These are phyloP conservation scores for Pimpla rufipes DNA, from an alignment of 2,888 invertebrate species.

Conservation along the genomic window DNA sequence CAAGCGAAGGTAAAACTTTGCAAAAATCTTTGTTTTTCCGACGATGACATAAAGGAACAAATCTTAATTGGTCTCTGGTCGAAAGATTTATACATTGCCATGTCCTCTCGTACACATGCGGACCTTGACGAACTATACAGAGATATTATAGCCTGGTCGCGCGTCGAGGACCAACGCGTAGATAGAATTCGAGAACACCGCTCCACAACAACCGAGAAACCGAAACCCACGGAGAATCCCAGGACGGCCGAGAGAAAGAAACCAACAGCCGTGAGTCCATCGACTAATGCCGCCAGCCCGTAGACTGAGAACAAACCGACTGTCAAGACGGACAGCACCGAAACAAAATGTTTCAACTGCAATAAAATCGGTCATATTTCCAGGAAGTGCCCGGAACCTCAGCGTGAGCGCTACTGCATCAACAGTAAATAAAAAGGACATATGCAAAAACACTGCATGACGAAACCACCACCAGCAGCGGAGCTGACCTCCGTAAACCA, in stretches of 20 bases:
- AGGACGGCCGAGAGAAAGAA: not conserved
- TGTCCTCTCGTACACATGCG: constrained; percentile 1
- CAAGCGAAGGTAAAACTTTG: constrained; percentile 39
- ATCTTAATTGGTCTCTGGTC: constrained; percentile 41
- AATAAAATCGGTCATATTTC: constrained; percentile 17
- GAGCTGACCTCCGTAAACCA: not conserved
- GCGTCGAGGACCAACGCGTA: constrained; percentile 7
- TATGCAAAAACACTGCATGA: not conserved
- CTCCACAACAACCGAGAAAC: not conserved
- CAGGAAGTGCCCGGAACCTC: not conserved
- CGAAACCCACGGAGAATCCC: no score
- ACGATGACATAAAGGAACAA: constrained; percentile 38
- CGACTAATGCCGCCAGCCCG: not conserved
- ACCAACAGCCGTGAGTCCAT: not conserved
- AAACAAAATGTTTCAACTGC: constrained; percentile 29
- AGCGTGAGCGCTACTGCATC: not conserved
- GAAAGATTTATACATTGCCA: constrained; percentile 25
- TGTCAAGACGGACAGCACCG: not conserved
- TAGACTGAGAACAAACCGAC: no score
- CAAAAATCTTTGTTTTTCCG: constrained; percentile 3
- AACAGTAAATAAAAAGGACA: not conserved
- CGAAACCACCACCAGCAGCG: not conserved
- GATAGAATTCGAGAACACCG: not conserved
- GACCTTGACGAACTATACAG: constrained; percentile 14
- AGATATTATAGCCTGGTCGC: constrained; percentile 12